Evolutionary conservation across 2,797 vertebrate species (phyloP).

Genomic region (Xyrichtys novacula): DNA sequence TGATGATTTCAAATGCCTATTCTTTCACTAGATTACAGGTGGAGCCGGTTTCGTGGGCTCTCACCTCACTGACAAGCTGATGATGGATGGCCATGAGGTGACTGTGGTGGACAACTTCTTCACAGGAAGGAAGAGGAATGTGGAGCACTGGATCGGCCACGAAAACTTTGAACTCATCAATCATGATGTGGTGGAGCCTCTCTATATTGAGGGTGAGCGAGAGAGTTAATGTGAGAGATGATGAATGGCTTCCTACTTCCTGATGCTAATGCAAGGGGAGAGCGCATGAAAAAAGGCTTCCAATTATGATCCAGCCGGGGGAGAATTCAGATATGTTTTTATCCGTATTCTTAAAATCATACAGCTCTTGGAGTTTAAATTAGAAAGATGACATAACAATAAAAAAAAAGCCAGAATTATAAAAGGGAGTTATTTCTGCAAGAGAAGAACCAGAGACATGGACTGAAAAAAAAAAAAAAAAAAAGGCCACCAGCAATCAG

Average conservation of each 20-base stretch:
- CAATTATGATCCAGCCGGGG: background rate
- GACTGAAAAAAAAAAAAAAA: too few species aligned
- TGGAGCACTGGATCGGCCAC: conserved; percentile 99
- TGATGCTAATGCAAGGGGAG: background rate
- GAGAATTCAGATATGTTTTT: background rate
- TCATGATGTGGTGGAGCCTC: conserved; percentile 98
- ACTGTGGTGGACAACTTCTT: conserved; percentile 99
- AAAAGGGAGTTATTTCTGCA: background rate
- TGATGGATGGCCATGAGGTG: conserved; percentile 99
- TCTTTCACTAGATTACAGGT: conserved; percentile 83
- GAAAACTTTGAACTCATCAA: conserved; percentile 99
- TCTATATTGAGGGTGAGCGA: conserved; percentile 96
- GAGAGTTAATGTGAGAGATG: background rate
- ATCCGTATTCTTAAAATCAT: background rate
- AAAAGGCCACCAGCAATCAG: background rate
- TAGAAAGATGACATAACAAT: background rate
- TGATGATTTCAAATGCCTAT: background rate
- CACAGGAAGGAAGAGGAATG: conserved; percentile 98
- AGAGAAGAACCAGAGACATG: too few species aligned
- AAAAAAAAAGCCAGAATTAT: background rate
- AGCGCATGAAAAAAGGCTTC: background rate
- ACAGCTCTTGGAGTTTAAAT: too few species aligned
- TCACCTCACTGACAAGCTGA: conserved; percentile 98
- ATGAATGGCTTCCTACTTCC: background rate
- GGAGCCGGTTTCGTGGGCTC: conserved; percentile 99